Evolutionary conservation across 2,797 vertebrate genomes (phyloP).

Genomic region (Myripristis murdjan): DNA sequence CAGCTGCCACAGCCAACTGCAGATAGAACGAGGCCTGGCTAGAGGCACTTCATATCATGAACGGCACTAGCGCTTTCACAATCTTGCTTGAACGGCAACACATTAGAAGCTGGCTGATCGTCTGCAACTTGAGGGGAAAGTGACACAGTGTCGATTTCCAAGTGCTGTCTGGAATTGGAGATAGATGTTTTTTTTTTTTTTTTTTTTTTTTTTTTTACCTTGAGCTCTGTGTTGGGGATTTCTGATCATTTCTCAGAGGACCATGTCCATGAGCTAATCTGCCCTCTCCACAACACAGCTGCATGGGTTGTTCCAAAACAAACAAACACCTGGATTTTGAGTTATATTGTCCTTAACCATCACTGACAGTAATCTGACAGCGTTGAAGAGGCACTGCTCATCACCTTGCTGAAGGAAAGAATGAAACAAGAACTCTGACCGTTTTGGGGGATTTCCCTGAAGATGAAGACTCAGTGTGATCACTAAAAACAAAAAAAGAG

Average conservation of each 20-base stretch:
- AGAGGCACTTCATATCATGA: conserved; percentile 32
- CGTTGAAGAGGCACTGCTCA: not conserved
- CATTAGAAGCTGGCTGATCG: conserved; percentile 12
- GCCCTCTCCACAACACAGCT: not conserved
- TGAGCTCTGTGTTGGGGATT: not conserved
- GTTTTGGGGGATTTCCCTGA: conserved; percentile 74
- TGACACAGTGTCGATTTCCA: conserved; percentile 25
- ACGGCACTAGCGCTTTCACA: conserved; percentile 42
- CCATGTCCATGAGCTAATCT: not conserved
- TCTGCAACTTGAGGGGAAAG: conserved; percentile 40
- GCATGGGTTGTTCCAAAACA: not conserved
- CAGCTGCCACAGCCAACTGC: conserved; percentile 34
- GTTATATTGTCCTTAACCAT: not conserved
- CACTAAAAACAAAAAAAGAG: conserved; percentile 71
- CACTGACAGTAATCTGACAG: not conserved
- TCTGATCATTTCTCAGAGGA: not conserved
- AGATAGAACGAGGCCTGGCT: conserved; percentile 28
- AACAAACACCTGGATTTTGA: not conserved
- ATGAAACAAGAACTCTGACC: conserved; percentile 43
- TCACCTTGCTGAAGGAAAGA: conserved; percentile 37
- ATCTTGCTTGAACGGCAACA: conserved; percentile 43
- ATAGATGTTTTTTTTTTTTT: not conserved
- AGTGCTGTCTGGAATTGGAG: conserved; percentile 17
- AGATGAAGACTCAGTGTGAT: conserved; percentile 31
- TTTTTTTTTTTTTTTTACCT: not conserved